Percentiles rank a stretch among this genome's conserved stretches.
phyloP scores from a whole-genome alignment of 2,888 invertebrate species.

The Pseudococcus longispinus region DNA sequence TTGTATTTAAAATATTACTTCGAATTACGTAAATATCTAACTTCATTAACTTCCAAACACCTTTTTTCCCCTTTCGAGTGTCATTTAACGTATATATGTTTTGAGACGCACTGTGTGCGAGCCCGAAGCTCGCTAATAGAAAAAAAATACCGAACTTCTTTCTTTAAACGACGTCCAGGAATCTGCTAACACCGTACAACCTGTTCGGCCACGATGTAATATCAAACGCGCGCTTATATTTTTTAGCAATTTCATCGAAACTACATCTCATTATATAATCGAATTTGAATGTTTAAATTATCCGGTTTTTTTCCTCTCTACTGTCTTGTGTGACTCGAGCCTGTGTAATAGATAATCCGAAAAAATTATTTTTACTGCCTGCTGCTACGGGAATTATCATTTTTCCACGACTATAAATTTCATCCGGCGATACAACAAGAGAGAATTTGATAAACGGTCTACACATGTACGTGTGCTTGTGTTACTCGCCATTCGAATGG shows the following conservation, averaged over 20 bases:
- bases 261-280: conserved; percentile 35
- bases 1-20: conserved; percentile 42
- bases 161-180: conserved; percentile 25
- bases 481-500: background rate
- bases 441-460: conserved; percentile 20
- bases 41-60: conserved; percentile 32
- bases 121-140: background rate
- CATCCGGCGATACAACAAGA: background rate
- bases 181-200: conserved; percentile 26
- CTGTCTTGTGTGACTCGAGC: background rate
- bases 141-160: background rate
- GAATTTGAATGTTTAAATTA: conserved; percentile 42
- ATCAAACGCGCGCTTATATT: conserved; percentile 25
- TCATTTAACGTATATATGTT: background rate
- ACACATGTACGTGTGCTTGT: background rate
- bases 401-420: conserved; percentile 23
- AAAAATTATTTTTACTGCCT: conserved; percentile 44
- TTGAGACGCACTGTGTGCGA: conserved; percentile 8
- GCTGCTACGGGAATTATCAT: conserved; percentile 25
- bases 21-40: conserved; percentile 35
- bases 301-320: background rate
- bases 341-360: conserved; percentile 32
- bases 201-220: background rate
- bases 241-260: conserved; percentile 44
- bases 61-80: background rate